A percentile compares a stretch with the other conserved stretches of the same genome.
phyloP scores from a whole-genome alignment of 1,140 invertebrate species.

The Leptopilina boulardi region DNA sequence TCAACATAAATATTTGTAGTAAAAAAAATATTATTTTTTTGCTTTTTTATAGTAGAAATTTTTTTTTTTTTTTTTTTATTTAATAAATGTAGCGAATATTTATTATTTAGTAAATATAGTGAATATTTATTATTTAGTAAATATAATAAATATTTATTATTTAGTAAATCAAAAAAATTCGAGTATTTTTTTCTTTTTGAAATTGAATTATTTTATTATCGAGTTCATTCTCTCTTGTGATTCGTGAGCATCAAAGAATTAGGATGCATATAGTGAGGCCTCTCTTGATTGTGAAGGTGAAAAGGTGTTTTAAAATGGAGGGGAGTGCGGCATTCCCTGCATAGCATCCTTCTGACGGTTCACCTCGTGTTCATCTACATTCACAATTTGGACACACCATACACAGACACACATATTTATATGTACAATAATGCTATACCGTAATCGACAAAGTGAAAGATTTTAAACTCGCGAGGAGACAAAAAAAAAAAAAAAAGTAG shows the following conservation, averaged over 20 bases:
- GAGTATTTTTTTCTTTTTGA: too few relatives aligned
- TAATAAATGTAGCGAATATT: too few relatives aligned
- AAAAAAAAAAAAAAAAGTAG: not conserved
- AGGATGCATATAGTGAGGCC: slow-evolving; percentile 13
- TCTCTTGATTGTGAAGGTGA: slow-evolving; percentile 32
- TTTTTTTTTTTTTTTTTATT: too few relatives aligned
- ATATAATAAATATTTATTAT: too few relatives aligned
- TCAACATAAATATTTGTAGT: too few relatives aligned
- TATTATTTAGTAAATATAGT: too few relatives aligned
- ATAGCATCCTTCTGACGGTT: slow-evolving; percentile 44
- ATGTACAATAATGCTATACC: slow-evolving; percentile 3
- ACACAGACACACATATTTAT: slow-evolving; percentile 25
- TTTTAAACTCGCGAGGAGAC: not conserved
- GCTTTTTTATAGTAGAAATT: too few relatives aligned
- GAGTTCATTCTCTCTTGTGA: not conserved
- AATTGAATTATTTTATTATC: not conserved
- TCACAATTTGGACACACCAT: not conserved
- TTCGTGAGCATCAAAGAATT: slow-evolving; percentile 25
- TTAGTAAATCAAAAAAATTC: too few relatives aligned
- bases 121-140: too few relatives aligned
- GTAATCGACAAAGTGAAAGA: slow-evolving; percentile 7
- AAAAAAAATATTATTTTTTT: too few relatives aligned
- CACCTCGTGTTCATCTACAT: slow-evolving; percentile 31
- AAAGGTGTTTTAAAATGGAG: slow-evolving; percentile 40
- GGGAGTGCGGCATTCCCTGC: slow-evolving; percentile 43